Evolutionary conservation across 2,888 invertebrate species (phyloP), one percentile per base, ranked within the genome.

Genomic region (Melipona beecheii): DNA sequence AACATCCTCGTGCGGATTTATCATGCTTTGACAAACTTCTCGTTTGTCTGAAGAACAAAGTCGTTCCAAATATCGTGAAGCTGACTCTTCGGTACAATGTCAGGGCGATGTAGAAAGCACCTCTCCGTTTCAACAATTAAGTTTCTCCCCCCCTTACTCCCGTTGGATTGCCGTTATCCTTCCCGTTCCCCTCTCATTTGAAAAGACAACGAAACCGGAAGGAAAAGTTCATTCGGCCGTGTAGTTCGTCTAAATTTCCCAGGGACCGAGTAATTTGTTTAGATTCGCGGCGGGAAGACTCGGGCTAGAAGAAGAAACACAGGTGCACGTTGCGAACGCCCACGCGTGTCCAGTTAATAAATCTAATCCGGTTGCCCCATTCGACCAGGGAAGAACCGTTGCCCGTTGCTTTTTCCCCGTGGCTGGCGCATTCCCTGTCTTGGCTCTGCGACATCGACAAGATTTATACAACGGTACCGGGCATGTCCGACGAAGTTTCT

Each of bases 191-290:
- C n/a, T 43, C 5, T 49, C 27, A 62, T 62, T 24, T 43, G 27
- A 3, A 54, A 43, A 15, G 19, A 6, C 68, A 43, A 19, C 36
- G 36, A 27, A 49, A 54, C 9, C 52, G 4, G n/a, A 21, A 58
- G 50, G 69, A 70, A 58, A 65, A 58, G 52, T n/a, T 52, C 13
- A 15, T n/a, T 58, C n/a, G 5, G 13, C 17, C 17, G 43, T 19
- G 70, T 58, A 71, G 78, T 78, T 78, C 70, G 56, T 80, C 65
- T 77, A 56, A 70, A 79, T 76, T 80, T 66, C 24, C 50, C 52
- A 11, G 21, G 56, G 17, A 65, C 49, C 62, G 31, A 31, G 79
- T 80, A 77, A 80, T 80, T 80, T 77, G 79, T 70, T 79, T 76
- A 76, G 69, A 79, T 64, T 43, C 36, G 27, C 43, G 17, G 56